A percentile compares a stretch with the other conserved stretches of the same genome.
Conservation (phyloP, 92 coral and sea anemone species). For the Actinostola sp. region DNA sequence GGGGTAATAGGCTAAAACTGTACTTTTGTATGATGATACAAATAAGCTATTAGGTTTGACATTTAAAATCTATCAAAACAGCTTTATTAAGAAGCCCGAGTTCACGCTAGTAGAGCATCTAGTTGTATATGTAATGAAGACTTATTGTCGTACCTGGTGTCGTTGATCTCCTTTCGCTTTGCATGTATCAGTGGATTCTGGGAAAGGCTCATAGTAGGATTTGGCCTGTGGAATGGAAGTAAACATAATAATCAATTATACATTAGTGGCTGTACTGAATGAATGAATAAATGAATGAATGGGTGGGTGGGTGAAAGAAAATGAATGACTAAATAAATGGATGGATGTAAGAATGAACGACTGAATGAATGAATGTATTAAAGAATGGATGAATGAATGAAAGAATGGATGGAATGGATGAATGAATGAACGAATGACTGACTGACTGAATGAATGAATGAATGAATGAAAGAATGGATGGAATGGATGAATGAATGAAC, state of each 20-base stretch:
- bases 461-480: background rate
- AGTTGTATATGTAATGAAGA: no score
- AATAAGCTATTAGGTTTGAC: no score
- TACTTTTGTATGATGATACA: no score
- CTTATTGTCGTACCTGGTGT: constrained; percentile 94
- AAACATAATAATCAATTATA: no score
- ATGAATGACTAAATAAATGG: background rate
- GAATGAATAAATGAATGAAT: background rate
- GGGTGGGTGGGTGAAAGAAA: background rate
- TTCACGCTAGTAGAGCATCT: no score
- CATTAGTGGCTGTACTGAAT: no score
- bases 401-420: background rate
- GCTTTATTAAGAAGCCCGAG: no score
- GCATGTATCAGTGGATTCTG: constrained; percentile 54
- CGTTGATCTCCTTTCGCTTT: constrained; percentile 80
- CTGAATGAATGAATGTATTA: background rate
- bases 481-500: background rate
- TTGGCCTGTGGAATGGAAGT: constrained; percentile 64
- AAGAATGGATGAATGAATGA: background rate
- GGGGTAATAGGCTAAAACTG: no score
- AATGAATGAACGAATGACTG: no score
- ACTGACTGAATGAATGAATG: background rate
- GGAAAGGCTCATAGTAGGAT: constrained; percentile 70
- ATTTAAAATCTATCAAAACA: no score
- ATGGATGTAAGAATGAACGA: background rate